Conservation (phyloP, 2,888 invertebrate species). For the Clunio marinus region DNA sequence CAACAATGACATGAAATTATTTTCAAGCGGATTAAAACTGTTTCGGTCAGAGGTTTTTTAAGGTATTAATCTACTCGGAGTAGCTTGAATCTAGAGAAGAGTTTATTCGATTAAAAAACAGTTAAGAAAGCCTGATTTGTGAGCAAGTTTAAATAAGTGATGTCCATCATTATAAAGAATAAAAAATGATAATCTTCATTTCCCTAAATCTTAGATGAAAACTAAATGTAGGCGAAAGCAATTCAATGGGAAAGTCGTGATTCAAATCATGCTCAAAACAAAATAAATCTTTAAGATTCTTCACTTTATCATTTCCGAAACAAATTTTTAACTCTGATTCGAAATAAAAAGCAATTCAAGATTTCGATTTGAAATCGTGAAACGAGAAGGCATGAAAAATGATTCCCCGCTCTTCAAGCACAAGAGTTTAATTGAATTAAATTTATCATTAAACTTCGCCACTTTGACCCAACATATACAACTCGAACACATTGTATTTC, state of each 20-base stretch:
- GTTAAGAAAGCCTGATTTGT: no score
- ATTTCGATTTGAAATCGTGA: background rate
- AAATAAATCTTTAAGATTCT: no score
- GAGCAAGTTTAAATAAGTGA: no score
- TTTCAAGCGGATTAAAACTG: no score
- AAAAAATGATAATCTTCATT: background rate
- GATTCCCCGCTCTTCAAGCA: background rate
- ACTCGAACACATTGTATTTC: no score
- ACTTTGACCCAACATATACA: background rate
- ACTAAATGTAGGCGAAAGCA: background rate
- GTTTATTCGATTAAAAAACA: no score
- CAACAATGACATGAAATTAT: no score
- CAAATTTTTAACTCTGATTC: background rate
- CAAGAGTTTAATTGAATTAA: constrained; percentile 8
- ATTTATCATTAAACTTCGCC: background rate
- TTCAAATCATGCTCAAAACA: background rate
- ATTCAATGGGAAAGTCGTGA: background rate
- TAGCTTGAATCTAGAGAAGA: no score
- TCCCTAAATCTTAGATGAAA: background rate
- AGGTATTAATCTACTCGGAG: no score
- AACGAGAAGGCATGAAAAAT: background rate
- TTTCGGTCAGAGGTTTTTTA: no score
- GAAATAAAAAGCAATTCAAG: background rate
- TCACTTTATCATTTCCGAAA: background rate
- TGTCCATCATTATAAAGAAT: no score